Base-by-base conservation (phyloP, 2,113 vertebrate species). In the Halichoerus grypus region DNA sequence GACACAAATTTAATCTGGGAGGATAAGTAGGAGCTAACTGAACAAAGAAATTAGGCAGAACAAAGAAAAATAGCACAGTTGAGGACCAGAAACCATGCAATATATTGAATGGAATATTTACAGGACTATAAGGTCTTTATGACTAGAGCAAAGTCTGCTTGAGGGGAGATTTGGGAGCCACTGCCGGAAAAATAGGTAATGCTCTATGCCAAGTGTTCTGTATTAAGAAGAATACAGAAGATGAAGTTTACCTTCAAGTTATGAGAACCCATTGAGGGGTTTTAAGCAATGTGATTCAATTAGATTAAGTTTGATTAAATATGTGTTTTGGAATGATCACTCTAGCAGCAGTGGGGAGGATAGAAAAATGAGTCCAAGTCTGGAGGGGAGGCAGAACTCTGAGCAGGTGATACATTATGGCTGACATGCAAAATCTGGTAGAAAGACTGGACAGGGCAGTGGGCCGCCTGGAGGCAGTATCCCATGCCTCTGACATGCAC, bases 381-480 rank as follows among this genome's bases (percentile, higher is more conserved):
- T 26, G 39, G 39, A 46, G 42, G 72, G 15, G 72, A 76, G 24
- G 39, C 72, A 46, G 72, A 76, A 46, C 99, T 99, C 65, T n/a
- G 65, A 67, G 94, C 98, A 98, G 99, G 98, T 91, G 33, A 97
- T 61, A 39, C 97, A 80, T 97, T 91, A 99, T 99, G 98, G 99
- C 99, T 97, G 99, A 99, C 87, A 99, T 99, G 99, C 99, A 99
- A 77, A 98, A 98, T 97, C 98, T 99, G 98, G 99, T 99, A 86
- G 99, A 99, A 97, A 99, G 99, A 88, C 67, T 99, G 99, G 99
- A 99, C 99, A 99, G 98, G 74, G 99, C 99, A 0, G 99, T 99
- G 96, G 98, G 98, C 53, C 99, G 99, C 10, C 98, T 99, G 98
- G 99, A 99, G 98, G 89, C 97, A 0, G 98, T 99, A 95, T 99